Evolutionary conservation across 2,888 invertebrate species (phyloP), one percentile per base, ranked within the genome.

Genomic region (Euphydryas editha): DNA sequence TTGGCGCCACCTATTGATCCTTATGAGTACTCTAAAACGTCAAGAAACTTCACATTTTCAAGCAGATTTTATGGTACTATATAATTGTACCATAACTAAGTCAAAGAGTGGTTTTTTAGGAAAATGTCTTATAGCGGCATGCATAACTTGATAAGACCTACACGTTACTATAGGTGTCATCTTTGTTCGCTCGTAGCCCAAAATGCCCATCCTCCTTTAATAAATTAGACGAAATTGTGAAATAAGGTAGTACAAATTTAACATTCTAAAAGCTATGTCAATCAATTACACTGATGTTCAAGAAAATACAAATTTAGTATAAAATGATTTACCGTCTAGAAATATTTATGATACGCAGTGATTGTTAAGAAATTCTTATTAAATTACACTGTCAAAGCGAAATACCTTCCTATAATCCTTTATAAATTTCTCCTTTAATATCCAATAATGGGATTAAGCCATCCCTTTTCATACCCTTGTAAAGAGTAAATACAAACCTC

Each of bases 321-420:
- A 6, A 49, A 49, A 49, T 24, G 24, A 49, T 24, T 49, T 49
- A 24, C 8, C 49, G 2, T 15, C 1, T 21, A 8, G 49, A 15
- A 49, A 24, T 49, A 49, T 49, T 49, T 49, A 49, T 13, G 13
- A 20, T 21, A 6, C 15, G 49, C 7, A 24, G 6, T 21, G 6
- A 24, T 24, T 49, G 21, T 49, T 49, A 49, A 49, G 49, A 24
- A 49, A 49, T 49, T 49, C 49, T 49, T 49, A 49, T 49, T 49
- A 49, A 49, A 49, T 49, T 21, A 49, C 49, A 49, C 11, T 49
- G 49, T 49, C 49, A 49, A 49, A 49, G 49, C 15, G 21, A 21
- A 44, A 49, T 49, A 49, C 24, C 49, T 20, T 21, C 49, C 15
- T 21, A 7, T 24, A 49, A 49, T 21, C 49, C 49, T 49, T 49